Evolutionary conservation across 2,888 invertebrate genomes (phyloP), one percentile per base, ranked within the genome.

Genomic region (Byasa hedistus): DNA sequence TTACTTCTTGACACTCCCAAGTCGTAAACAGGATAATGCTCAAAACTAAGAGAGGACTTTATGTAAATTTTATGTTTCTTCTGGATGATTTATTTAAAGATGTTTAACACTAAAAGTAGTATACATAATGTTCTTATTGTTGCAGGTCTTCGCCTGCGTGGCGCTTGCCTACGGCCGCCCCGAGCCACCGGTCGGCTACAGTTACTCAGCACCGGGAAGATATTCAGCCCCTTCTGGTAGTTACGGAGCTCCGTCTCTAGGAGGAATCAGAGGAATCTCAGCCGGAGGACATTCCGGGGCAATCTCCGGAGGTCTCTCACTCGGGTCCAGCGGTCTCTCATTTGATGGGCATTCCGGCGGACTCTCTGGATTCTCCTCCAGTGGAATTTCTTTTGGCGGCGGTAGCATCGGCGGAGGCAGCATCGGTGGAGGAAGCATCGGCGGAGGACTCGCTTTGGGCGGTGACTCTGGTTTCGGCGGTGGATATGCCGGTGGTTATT

Each of bases 161-260:
- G 90, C 89, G 74, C 68, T 90, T 76, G 91, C 86, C 65, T 86
- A 85, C 61, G 92, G 86, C 72, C 91, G 92, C 63, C 92, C 91
- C 24, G 92, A 92, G 73, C 89, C 92, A n/a, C 92, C 92, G 59
- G 87, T 89, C 24, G 92, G 92, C 68, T 92, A 92, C 80, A 87
- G 85, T 78, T 92, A 92, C 76, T 86, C 89, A 1, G 85, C 88
- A 36, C 91, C 90, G 21, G 75, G 81, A 70, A 77, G 79, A 71
- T 81, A 82, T 73, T 75, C 81, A 10, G 79, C 80, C 24, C 82
- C 80, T 24, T 85, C 86, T 32, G 75, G 79, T 60, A 81, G 82
- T 73, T 82, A 83, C 71, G 82, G 83, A 57, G 79, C 80, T 57
- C 80, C 83, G 27, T 73, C 80, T 39, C 65, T 74, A 22, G 79